Evolutionary conservation across 2,888 invertebrate species (phyloP).

Genomic region (Drosophila ezoana): DNA sequence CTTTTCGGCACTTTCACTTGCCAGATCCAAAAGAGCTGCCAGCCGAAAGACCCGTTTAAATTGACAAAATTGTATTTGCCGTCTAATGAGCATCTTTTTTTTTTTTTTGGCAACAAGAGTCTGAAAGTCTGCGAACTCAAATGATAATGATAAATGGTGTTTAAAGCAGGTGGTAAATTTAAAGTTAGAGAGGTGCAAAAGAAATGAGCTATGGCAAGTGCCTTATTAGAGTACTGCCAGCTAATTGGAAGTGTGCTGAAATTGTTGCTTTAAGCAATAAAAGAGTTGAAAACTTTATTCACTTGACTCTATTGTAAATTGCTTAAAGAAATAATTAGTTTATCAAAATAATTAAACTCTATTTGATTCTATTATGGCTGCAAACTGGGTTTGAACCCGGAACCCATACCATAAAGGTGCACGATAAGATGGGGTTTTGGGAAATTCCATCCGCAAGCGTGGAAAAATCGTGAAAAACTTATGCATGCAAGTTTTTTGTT

Average conservation of each 20-base stretch:
- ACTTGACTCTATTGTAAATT: too few relatives aligned
- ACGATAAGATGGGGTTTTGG: too few relatives aligned
- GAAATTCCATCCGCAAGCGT: too few relatives aligned
- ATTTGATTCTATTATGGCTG: too few relatives aligned
- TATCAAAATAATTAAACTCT: too few relatives aligned
- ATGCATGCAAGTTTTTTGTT: too few relatives aligned
- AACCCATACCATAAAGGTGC: too few relatives aligned
- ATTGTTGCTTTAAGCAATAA: neutral
- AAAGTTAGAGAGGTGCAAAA: conserved; percentile 2
- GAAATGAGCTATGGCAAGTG: neutral
- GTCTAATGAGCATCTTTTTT: conserved; percentile 45
- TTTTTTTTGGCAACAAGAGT: conserved; percentile 11
- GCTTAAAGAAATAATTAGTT: too few relatives aligned
- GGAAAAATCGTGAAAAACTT: too few relatives aligned
- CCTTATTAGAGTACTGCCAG: conserved; percentile 8
- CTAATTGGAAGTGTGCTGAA: conserved; percentile 3
- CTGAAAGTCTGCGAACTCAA: conserved; percentile 51
- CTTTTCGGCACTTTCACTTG: conserved; percentile 73
- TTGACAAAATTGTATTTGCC: conserved; percentile 49
- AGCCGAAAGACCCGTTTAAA: conserved; percentile 55
- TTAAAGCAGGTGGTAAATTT: conserved; percentile 17
- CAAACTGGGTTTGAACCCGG: too few relatives aligned
- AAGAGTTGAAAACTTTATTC: too few relatives aligned
- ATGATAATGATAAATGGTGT: conserved; percentile 51
- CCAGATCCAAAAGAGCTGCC: conserved; percentile 43